phyloP scores from a whole-genome alignment of 2,888 invertebrate genomes.

The Lochmaea capreae region DNA sequence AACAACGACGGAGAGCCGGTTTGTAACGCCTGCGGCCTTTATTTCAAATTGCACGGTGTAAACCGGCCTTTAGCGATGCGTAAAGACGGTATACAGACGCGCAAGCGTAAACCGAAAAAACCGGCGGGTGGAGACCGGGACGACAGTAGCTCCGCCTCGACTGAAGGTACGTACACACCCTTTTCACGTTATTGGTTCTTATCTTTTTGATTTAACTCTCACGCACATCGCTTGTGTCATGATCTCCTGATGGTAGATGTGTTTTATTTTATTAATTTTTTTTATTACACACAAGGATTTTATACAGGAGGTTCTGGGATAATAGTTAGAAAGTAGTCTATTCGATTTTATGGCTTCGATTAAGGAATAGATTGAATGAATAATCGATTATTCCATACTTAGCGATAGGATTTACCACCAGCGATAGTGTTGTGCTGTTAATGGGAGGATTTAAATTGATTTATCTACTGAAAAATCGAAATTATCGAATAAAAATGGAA shows the following conservation, averaged over 20 bases:
- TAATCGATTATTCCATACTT: too few relatives aligned
- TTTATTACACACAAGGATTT: slow-evolving; percentile 6
- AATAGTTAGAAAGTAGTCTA: too few relatives aligned
- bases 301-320: not conserved
- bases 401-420: too few relatives aligned
- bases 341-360: too few relatives aligned
- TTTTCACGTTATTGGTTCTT: slow-evolving; percentile 44
- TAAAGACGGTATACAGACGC: slow-evolving; percentile 95
- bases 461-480: too few relatives aligned
- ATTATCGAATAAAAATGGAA: too few relatives aligned
- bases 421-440: too few relatives aligned
- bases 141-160: slow-evolving; percentile 60
- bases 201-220: slow-evolving; percentile 12
- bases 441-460: too few relatives aligned
- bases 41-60: slow-evolving; percentile 95
- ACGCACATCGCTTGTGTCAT: slow-evolving; percentile 47
- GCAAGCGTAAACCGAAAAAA: slow-evolving; percentile 94
- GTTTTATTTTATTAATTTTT: slow-evolving; percentile 50
- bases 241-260: slow-evolving; percentile 51
- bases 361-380: too few relatives aligned
- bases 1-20: slow-evolving; percentile 99
- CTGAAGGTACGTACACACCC: slow-evolving; percentile 61
- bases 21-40: slow-evolving; percentile 97
- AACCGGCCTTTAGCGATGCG: slow-evolving; percentile 94
- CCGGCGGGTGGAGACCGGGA: slow-evolving; percentile 67